Conservation (phyloP, 2,888 invertebrate genomes). For the Epirrhoe tristata region DNA sequence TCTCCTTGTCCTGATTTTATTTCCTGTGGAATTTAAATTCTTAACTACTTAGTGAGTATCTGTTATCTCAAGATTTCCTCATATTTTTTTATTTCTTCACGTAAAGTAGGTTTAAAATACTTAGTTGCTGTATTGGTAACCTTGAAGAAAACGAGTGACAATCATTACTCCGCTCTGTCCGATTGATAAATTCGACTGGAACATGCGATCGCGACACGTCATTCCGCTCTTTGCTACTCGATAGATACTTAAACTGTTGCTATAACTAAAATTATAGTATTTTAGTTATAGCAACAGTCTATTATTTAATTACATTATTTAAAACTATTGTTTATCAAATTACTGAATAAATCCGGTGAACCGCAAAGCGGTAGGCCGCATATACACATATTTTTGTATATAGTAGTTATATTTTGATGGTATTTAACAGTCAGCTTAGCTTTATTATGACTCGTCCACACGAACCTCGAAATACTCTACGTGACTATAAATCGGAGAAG, state of each 20-base stretch:
- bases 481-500: constrained; percentile 66
- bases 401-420: too few species aligned
- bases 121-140: constrained; percentile 18
- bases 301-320: too few species aligned
- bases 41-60: too few species aligned
- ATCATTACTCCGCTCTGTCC: constrained; percentile 72
- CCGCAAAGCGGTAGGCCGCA: too few species aligned
- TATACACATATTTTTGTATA: too few species aligned
- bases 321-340: too few species aligned
- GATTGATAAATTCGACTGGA: constrained; percentile 80
- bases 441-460: constrained; percentile 70
- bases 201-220: constrained; percentile 84
- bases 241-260: constrained; percentile 19
- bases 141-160: constrained; percentile 50
- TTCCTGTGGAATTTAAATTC: too few species aligned
- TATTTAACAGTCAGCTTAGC: constrained; percentile 42
- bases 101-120: neutral
- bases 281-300: neutral
- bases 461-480: constrained; percentile 63
- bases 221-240: constrained; percentile 52
- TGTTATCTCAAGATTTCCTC: neutral
- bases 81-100: neutral
- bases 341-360: too few species aligned
- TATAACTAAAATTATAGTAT: neutral
- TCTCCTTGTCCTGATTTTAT: too few species aligned